These are phyloP conservation scores for Mellilla xanthometata DNA, from an alignment of 2,888 invertebrate genomes.

Conservation along the genomic window DNA sequence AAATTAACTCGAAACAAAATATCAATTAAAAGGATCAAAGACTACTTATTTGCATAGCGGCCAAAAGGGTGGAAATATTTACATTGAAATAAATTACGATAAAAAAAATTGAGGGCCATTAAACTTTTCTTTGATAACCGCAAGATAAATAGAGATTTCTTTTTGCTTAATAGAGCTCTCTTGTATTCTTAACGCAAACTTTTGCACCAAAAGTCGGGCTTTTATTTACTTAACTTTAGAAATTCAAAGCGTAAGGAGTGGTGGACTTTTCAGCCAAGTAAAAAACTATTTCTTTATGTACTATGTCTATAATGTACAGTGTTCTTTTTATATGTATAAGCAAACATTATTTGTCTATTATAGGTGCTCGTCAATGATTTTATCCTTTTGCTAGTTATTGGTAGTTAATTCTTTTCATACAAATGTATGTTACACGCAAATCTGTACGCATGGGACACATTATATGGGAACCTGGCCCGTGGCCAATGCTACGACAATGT, in stretches of 20 bases:
- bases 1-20: constrained; percentile 46
- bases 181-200: not conserved
- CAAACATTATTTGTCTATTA: no score
- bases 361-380: no score
- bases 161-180: constrained; percentile 8
- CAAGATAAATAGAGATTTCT: constrained; percentile 21
- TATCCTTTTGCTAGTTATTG: no score
- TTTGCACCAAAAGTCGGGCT: no score
- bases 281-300: no score
- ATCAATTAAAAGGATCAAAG: constrained; percentile 59
- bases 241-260: no score
- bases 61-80: constrained; percentile 50
- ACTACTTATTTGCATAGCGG: constrained; percentile 41
- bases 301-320: no score
- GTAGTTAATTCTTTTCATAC: no score
- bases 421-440: constrained; percentile 39
- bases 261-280: no score
- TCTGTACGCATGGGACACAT: constrained; percentile 51
- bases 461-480: constrained; percentile 52
- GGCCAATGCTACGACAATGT: constrained; percentile 55
- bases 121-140: constrained; percentile 18
- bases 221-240: no score
- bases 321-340: no score
- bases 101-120: constrained; percentile 39
- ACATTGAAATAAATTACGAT: constrained; percentile 36